Evolutionary conservation across 2,113 vertebrate species (phyloP), one percentile per base, ranked within the genome.

Genomic region (Platysteira castanea): DNA sequence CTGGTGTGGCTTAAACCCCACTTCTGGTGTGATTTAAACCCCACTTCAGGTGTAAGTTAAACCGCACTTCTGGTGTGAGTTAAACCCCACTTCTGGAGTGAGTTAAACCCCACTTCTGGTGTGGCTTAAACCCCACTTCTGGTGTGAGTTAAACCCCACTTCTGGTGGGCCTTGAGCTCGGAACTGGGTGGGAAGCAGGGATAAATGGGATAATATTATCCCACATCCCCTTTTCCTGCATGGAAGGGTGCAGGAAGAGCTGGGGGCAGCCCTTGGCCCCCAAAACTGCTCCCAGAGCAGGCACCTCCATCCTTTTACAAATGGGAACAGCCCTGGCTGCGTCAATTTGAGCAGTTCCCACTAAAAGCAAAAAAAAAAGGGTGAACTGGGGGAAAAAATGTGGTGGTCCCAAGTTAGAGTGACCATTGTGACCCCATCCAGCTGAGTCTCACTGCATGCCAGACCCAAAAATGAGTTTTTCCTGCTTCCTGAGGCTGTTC

Each of bases 351-450:
- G 61, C 30, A 16, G 26, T 26, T 83, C 13, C 53, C 53, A 19
- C 1, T 23, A 57, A 77, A 76, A 77, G 5, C 15, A 30, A 31
- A 59, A 42, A 39, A 41, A 52, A 41, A 8, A 42, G 1, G 18
- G 20, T 2, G 12, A 64, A 26, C 1, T 21, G 6, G 5, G 18
- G 6, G 3, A 5, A 20, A 9, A 53, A 44, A 24, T 0, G 1
- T 4, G 9, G 18, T 0, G 2, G 16, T 20, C 22, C 41, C 20
- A 30, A 49, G 22, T 3, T 0, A 2, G 22, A 70, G 26, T 9
- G 49, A 27, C 24, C 23, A 3, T 13, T 60, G 18, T 24, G 30
- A 39, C 9, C 59, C 42, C 2, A 9, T 9, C 15, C 69, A 33
- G n/a, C 1, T 4, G 16, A 75, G n/a, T 7, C 47, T 22, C 27